Conservation (phyloP, 2,888 invertebrate species). For the Tenthredo distinguenda region DNA sequence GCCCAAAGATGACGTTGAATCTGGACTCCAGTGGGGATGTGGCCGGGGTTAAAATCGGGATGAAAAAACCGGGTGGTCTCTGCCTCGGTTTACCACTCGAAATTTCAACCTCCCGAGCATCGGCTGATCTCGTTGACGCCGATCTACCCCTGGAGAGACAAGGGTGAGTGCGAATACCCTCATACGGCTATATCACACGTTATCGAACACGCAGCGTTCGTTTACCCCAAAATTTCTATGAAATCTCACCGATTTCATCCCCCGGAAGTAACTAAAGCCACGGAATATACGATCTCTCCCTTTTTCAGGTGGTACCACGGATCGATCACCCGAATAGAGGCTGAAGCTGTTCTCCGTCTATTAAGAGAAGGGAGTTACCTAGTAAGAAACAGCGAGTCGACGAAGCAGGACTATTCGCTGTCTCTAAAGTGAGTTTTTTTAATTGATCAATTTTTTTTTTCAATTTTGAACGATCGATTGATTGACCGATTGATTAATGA, state of each 20-base stretch:
- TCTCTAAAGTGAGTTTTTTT: slow-evolving; percentile 92
- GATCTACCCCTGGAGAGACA: slow-evolving; percentile 92
- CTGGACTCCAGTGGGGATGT: slow-evolving; percentile 80
- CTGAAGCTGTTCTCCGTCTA: slow-evolving; percentile 91
- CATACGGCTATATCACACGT: too few relatives aligned
- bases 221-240: too few relatives aligned
- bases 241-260: not conserved
- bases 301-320: slow-evolving; percentile 95
- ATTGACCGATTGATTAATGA: slow-evolving; percentile 46
- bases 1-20: slow-evolving; percentile 88
- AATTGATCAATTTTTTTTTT: not conserved
- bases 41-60: slow-evolving; percentile 64
- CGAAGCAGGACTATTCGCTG: slow-evolving; percentile 95
- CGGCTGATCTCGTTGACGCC: slow-evolving; percentile 89
- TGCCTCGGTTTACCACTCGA: slow-evolving; percentile 79
- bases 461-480: slow-evolving; percentile 41
- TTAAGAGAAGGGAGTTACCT: slow-evolving; percentile 95
- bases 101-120: slow-evolving; percentile 80
- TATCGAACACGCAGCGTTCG: too few relatives aligned
- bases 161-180: slow-evolving; percentile 82
- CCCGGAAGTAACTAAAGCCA: slow-evolving; percentile 1
- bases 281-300: not conserved
- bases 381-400: slow-evolving; percentile 96
- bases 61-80: slow-evolving; percentile 77
- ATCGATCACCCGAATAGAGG: slow-evolving; percentile 93